Evolutionary conservation across 2,888 invertebrate species (phyloP), one percentile per base, ranked within the genome.

Genomic region (Drosophila falleni): DNA sequence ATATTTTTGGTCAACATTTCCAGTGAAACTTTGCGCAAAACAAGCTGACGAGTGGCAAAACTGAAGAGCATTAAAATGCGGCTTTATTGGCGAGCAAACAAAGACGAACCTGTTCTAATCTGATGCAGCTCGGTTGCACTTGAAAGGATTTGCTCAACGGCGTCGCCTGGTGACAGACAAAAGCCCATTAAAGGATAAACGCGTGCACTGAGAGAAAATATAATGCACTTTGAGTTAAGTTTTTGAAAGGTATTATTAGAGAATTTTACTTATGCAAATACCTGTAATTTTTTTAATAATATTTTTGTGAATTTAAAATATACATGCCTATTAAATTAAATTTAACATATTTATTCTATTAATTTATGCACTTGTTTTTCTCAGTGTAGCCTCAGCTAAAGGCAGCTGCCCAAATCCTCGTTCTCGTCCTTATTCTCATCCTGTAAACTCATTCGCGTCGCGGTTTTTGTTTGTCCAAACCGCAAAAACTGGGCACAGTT

Each of bases 121-220:
- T 85, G 89, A 80, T 87, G 90, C 87, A 87, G 81, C 77, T 74
- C 73, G 77, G 87, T 89, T 89, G 87, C 89, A 88, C 89, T 88
- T 87, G 87, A 87, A 78, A 73, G 89, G 89, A 89, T 87, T 87
- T 85, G 74, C 54, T 31, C 70, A 71, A 44, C 59, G 67, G 55
- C 58, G 59, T 59, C 62, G 75, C 58, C 58, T 49, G 49, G 50
- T 75, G 77, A 69, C 78, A 74, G 88, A 88, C 86, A 87, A 87
- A 87, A 87, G 88, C 88, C 88, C 86, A 87, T 87, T 87, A 89
- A 87, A 82, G 88, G 86, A 87, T 87, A 80, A 87, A 60, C 64
- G 77, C 47, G 49, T 53, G 8, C 56, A 63, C 63, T 56, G 63
- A n/a, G 26, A 33, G 49, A 64, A 64, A 49, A 2, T 1, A 4